These are phyloP conservation scores for Vireo altiloquus DNA, from an alignment of 2,113 vertebrate genomes.

Conservation along the genomic window DNA sequence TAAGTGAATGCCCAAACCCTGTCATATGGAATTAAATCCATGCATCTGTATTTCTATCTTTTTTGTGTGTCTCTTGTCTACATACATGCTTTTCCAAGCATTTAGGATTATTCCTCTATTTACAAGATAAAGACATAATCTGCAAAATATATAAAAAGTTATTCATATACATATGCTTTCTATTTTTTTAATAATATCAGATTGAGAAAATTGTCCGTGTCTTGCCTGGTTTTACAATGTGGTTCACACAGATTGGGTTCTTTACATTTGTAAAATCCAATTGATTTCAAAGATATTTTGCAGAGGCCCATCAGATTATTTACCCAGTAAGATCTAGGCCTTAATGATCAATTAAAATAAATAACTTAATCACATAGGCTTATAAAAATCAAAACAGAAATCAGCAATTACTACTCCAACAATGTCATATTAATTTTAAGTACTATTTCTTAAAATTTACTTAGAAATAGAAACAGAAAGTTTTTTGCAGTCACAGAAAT, in stretches of 20 bases:
- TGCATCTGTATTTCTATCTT: background rate
- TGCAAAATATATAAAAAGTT: background rate
- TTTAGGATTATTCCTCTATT: background rate
- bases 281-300: background rate
- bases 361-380: background rate
- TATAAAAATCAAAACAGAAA: constrained; percentile 1
- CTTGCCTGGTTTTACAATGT: background rate
- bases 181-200: background rate
- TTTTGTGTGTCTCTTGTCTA: background rate
- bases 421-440: background rate
- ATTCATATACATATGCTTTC: background rate
- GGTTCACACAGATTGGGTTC: background rate
- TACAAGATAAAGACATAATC: background rate
- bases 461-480: background rate
- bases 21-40: background rate
- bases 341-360: constrained; percentile 14
- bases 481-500: background rate
- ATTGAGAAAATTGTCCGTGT: background rate
- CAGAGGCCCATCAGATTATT: constrained; percentile 1
- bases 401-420: background rate
- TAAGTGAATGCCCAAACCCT: background rate
- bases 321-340: background rate
- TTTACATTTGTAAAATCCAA: background rate
- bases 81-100: background rate
- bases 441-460: background rate